Base-by-base conservation (phyloP, 2,797 vertebrate species). In the Setipinna tenuifilis region DNA sequence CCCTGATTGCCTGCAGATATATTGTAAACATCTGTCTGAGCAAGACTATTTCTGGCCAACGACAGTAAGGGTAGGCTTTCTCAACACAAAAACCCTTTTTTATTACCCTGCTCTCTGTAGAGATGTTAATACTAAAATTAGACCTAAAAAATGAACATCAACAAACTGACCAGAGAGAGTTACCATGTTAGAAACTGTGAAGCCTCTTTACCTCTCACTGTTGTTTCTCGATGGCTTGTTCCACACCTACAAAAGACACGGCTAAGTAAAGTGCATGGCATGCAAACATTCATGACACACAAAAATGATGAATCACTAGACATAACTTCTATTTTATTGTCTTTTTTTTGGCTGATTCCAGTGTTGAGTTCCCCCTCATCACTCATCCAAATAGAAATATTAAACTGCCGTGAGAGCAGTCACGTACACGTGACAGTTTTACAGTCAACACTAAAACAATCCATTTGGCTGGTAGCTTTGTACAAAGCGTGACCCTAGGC, bases 401-500 rank as follows among this genome's bases (percentile, higher is more conserved):
- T 35, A 35, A 65, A 75, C 16, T 25, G 16, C 28, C 6, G 2
- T 21, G 17, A 19, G 19, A 35, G 19, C 71, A 78, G 31, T 6
- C 31, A 78, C 17, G 44, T 31, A 12, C 35, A 44, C 6, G 10
- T 19, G 21, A 78, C 2, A 4, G 65, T 12, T 71, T 14, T 16
- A 75, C 68, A 75, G 28, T 35, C 16, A 35, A 78, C 31, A 78
- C 35, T 19, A 59, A 78, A 78, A 78, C 71, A 21, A 78, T 78
- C 35, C 71, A 78, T 44, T 44, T 21, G 71, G 35, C 71, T 78
- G 68, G 28, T 35, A 19, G 28, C 14, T 71, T 71, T 71, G 61
- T 65, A 65, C 61, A 65, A 65, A 31, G 12, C 65, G 31, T n/a
- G 23, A 65, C 23, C 4, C 5, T 9, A 71, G 65, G 31, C 65